These are phyloP conservation scores for Entomobrya multifasciata DNA, from an alignment of 2,888 invertebrate genomes.

Conservation along the genomic window DNA sequence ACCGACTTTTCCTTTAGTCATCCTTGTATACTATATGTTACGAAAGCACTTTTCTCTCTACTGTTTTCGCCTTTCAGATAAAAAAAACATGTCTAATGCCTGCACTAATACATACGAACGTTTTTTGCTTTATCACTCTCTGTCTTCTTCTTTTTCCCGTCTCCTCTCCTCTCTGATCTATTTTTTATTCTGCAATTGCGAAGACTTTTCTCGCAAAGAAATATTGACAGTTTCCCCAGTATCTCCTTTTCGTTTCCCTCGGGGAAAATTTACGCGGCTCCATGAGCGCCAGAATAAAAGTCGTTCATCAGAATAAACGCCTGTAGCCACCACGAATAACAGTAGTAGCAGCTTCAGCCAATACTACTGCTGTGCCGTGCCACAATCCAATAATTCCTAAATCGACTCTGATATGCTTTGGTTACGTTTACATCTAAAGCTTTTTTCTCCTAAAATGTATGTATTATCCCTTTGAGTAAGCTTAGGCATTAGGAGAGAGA, in stretches of 20 bases:
- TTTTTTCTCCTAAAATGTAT: not conserved
- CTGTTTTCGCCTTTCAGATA: slow-evolving; percentile 33
- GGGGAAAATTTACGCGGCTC: slow-evolving; percentile 72
- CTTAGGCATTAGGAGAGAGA: not conserved
- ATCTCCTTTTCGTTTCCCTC: slow-evolving; percentile 62
- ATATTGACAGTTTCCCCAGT: slow-evolving; percentile 69
- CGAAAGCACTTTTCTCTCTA: not conserved
- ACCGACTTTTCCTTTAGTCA: not conserved
- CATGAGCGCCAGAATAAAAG: slow-evolving; percentile 69
- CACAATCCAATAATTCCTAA: slow-evolving; percentile 69
- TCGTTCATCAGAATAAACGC: slow-evolving; percentile 70
- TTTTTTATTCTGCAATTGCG: slow-evolving; percentile 55
- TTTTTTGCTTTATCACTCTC: not conserved
- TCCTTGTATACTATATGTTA: not conserved
- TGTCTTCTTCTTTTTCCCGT: slow-evolving; percentile 15
- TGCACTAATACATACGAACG: not conserved
- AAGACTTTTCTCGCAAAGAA: slow-evolving; percentile 44
- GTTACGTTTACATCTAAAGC: slow-evolving; percentile 44
- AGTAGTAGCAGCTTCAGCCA: slow-evolving; percentile 9
- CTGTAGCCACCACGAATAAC: slow-evolving; percentile 50
- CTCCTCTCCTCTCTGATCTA: slow-evolving; percentile 24
- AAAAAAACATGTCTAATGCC: slow-evolving; percentile 43
- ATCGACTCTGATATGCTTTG: slow-evolving; percentile 48
- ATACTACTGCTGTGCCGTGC: slow-evolving; percentile 47
- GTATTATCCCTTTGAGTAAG: slow-evolving; percentile 22